A percentile compares a stretch with the other conserved stretches of the same genome.
Conservation (phyloP, 1,140 invertebrate genomes). For the Stratiolaelaps scimitus region DNA sequence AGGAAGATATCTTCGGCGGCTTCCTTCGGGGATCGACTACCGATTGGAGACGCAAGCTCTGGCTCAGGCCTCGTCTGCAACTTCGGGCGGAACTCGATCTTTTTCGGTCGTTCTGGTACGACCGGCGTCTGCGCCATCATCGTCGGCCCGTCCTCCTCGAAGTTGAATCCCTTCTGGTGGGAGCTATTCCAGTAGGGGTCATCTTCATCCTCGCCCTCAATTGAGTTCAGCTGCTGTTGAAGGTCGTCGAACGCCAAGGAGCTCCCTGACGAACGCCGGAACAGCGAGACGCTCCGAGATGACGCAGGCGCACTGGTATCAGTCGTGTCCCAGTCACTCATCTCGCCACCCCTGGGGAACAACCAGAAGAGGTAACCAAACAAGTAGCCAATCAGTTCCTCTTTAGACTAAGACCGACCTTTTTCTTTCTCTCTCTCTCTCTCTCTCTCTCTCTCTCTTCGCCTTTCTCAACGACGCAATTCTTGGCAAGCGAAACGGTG, state of each 20-base stretch:
- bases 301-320: too few species aligned
- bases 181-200: slow-evolving; percentile 19
- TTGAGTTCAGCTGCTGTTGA: slow-evolving; percentile 20
- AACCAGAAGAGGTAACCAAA: too few species aligned
- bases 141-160: slow-evolving; percentile 22
- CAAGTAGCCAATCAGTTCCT: too few species aligned
- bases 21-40: neutral
- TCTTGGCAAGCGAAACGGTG: too few species aligned
- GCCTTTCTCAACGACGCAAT: too few species aligned
- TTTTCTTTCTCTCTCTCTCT: too few species aligned
- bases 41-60: neutral
- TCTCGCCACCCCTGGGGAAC: too few species aligned
- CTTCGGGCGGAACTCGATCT: neutral
- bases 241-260: neutral
- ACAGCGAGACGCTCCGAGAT: too few species aligned
- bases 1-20: slow-evolving; percentile 17
- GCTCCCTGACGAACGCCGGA: too few species aligned
- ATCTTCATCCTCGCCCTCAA: slow-evolving; percentile 18
- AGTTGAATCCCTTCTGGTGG: slow-evolving; percentile 2
- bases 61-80: neutral
- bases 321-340: too few species aligned
- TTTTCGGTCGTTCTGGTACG: slow-evolving; percentile 5
- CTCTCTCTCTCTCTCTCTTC: too few species aligned
- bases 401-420: too few species aligned
- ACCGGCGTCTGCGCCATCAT: neutral